Evolutionary conservation across 2,113 vertebrate genomes (phyloP).

Genomic region (Regulus satrapa): DNA sequence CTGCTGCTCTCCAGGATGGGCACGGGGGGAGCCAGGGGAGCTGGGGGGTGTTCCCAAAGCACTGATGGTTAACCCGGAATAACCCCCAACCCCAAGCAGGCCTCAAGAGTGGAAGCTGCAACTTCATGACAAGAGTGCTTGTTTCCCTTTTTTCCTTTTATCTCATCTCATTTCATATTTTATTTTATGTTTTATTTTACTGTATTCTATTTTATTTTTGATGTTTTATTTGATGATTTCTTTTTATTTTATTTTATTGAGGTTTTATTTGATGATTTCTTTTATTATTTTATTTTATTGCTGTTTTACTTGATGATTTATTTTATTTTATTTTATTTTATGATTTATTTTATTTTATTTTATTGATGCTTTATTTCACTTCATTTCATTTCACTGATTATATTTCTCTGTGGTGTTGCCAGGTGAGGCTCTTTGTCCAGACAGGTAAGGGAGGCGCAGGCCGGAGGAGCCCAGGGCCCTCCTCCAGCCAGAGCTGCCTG

Average conservation of each 20-base stretch:
- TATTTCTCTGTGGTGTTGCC: not conserved
- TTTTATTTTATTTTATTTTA: too few relatives aligned
- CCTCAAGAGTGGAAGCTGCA: not conserved
- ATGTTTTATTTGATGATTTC: too few relatives aligned
- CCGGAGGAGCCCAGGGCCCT: not conserved
- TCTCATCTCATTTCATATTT: too few relatives aligned
- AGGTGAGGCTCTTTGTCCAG: not conserved
- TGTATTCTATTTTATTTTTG: too few relatives aligned
- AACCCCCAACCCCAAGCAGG: not conserved
- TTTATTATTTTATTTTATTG: too few relatives aligned
- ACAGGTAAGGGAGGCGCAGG: not conserved
- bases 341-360: too few relatives aligned
- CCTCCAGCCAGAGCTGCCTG: not conserved
- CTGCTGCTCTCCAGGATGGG: accelerated
- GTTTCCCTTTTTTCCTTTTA: not conserved
- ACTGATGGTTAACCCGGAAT: not conserved
- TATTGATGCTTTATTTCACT: too few relatives aligned
- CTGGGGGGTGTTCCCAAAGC: not conserved
- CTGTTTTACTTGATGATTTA: too few relatives aligned
- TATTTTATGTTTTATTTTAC: too few relatives aligned
- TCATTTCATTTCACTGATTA: too few relatives aligned
- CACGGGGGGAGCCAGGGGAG: not conserved
- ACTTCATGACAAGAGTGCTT: not conserved
- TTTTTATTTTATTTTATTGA: too few relatives aligned
- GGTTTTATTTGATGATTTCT: too few relatives aligned